Conservation (phyloP, 2,797 vertebrate species). For the Clarias laeviceps region DNA sequence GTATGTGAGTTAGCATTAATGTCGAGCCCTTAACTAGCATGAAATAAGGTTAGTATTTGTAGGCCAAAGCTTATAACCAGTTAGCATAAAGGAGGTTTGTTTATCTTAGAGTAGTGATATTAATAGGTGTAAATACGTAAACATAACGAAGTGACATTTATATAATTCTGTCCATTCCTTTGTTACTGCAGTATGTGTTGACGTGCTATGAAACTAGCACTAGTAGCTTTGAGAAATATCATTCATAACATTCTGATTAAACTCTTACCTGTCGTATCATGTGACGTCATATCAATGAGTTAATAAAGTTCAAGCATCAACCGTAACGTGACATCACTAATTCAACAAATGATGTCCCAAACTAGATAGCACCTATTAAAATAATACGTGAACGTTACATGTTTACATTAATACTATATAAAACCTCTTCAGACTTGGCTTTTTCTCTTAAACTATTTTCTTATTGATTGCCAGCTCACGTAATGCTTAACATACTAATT, state of each 20-base stretch:
- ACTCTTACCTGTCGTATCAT: not conserved
- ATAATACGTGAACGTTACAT: too few relatives aligned
- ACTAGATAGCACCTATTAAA: not conserved
- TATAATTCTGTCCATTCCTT: not conserved
- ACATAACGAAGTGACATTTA: not conserved
- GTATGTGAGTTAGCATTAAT: not conserved
- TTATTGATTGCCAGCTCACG: not conserved
- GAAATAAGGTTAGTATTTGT: not conserved
- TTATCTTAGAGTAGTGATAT: not conserved
- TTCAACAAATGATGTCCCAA: not conserved
- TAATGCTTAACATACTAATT: not conserved
- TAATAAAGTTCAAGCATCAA: not conserved
- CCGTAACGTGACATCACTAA: not conserved
- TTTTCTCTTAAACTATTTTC: not conserved
- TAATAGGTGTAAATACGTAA: too few relatives aligned
- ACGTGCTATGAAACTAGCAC: not conserved
- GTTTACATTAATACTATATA: not conserved
- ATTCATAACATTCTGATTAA: not conserved
- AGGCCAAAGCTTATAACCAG: not conserved
- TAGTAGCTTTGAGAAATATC: not conserved
- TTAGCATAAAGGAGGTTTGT: not conserved
- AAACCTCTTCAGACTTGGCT: not conserved
- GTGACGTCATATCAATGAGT: not conserved
- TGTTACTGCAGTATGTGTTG: not conserved
- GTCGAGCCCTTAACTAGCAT: constrained; percentile 6